Evolutionary conservation across 2,113 vertebrate species (phyloP), one percentile per base, ranked within the genome.

Genomic region (Pseudopipra pipra): DNA sequence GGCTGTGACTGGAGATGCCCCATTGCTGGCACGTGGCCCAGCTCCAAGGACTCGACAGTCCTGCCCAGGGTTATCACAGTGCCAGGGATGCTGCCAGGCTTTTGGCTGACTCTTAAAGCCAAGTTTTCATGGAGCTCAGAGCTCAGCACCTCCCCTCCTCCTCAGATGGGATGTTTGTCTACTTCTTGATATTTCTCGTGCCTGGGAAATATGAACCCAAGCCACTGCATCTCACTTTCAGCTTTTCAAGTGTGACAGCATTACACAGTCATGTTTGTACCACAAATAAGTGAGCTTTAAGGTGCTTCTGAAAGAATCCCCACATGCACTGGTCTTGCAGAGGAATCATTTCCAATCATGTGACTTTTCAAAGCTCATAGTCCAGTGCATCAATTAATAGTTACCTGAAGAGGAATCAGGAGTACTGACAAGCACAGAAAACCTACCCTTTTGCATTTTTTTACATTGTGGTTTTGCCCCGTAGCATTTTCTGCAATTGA

Each of bases 91-190:
- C 72, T 92, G 65, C 43, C 12, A 80, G 79, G 90, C 79, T 74
- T 80, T 70, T 83, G 63, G 28, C 35, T 80, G 83, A 13, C 63
- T 89, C 76, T 81, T 70, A 59, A 91, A 90, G 85, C 55, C 10
- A 19, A 10, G 22, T 67, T 84, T 94, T 74, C 79, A 59, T 0
- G 0, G 46, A 78, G 17, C 35, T 83, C 59, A 77, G 71, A 35
- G 54, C 66, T 61, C 81, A 43, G 72, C 27, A 71, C 43, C 51
- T 90, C 72, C 66, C 58, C 43, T 73, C 30, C 55, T 89, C 54
- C 74, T 73, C 74, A 66, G 30, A 47, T 0, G 5, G 72, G 82
- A 86, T 80, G 59, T 88, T 91, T 94, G 30, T 79, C 44, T 30
- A 31, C 39, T 74, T 87, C 55, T 81, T 74, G 51, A 24, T 82